Evolutionary conservation across 1,140 invertebrate genomes (phyloP), one percentile per base, ranked within the genome.

Genomic region (Euglossa dilemma): DNA sequence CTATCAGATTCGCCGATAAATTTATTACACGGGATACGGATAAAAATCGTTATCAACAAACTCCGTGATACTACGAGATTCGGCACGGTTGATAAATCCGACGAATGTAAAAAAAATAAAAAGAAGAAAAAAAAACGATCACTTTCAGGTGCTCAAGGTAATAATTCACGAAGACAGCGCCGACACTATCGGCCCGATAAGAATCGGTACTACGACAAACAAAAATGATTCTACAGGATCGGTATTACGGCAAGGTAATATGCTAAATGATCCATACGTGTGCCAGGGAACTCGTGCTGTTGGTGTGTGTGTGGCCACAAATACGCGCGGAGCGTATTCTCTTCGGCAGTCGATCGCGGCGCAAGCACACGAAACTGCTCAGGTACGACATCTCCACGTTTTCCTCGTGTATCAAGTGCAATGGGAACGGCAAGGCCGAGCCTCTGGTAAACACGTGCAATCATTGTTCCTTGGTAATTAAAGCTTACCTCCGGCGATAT

Each of bases 341-440:
- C 50, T 81, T 78, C 64, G 59, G 80, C 86, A 90, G 86, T 90
- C 81, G 72, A 89, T 79, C 84, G 84, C 84, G 45, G 64, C 66
- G 72, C 86, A 86, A 52, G 78, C 79, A 28, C 61, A 61, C 43
- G 84, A 56, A 66, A 64, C 79, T 82, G 80, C 73, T 71, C 81
- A 86, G 81, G 84, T 89, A 80, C 71, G 72, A 76, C 25, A 59
- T 61, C 18, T 54, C 23, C 36, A 20, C 20, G 8, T 76, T 81
- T 77, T 56, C 78, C 45, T 52, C 12, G 54, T 56, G 36, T 43
- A 18, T 18, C 56, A 52, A 57, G 69, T 83, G 71, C 50, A 36
- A 75, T 59, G 25, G 71, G 8, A 67, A 36, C 56, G 11, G 43
- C 63, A 12, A 16, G 11, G 47, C 25, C 50, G 59, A n/a, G 23